Evolutionary conservation across 1,140 invertebrate species (phyloP).

Genomic region (Trissolcus basalis): DNA sequence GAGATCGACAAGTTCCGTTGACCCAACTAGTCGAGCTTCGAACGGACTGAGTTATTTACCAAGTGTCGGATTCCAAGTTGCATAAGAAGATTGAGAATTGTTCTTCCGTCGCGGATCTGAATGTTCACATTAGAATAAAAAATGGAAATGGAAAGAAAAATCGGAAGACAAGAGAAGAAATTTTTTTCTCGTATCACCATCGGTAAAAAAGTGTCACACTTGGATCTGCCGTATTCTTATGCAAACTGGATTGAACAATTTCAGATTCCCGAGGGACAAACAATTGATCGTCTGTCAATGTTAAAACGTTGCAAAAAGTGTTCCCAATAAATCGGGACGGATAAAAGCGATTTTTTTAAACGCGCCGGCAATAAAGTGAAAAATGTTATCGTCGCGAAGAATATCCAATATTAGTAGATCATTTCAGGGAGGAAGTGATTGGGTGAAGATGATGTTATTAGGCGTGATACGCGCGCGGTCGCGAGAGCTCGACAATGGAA

Average conservation of each 20-base stretch:
- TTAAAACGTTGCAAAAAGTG: background rate
- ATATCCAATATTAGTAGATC: background rate
- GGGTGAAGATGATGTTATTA: constrained; percentile 3
- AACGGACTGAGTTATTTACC: no score
- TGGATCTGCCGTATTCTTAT: no score
- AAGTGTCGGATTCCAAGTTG: no score
- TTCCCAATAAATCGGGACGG: background rate
- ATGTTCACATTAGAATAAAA: constrained; percentile 7
- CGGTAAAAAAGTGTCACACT: no score
- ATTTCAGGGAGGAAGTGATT: constrained; percentile 7
- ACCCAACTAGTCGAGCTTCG: no score
- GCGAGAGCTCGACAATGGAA: constrained; percentile 2
- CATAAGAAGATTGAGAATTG: background rate
- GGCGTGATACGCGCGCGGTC: constrained; percentile 6
- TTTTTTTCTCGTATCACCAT: no score
- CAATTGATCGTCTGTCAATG: background rate
- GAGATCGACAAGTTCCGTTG: no score
- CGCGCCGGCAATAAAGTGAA: constrained; percentile 13
- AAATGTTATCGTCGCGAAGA: constrained; percentile 10
- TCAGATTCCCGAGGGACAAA: background rate
- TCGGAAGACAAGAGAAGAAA: no score
- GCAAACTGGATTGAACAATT: no score
- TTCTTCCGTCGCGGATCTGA: background rate
- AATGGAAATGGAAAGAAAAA: no score
- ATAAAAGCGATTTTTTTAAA: constrained; percentile 2